Conservation (phyloP, 1,140 invertebrate species). For the Drosophila tsacasi region DNA sequence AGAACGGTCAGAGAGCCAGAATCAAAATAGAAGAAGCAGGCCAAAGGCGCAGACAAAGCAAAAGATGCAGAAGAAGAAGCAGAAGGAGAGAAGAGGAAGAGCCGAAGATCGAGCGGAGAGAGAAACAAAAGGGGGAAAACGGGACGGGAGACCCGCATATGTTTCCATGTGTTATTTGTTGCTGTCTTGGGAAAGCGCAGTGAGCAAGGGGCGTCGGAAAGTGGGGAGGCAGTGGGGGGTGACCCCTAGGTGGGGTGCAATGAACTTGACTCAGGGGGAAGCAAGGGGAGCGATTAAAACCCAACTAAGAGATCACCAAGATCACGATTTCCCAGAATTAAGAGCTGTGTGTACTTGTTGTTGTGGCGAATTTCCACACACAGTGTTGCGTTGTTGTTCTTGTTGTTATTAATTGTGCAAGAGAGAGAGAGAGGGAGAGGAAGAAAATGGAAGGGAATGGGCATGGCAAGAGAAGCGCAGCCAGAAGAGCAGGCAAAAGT, state of each 20-base stretch:
- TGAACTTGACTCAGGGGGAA: constrained; percentile 30
- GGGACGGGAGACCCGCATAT: constrained; percentile 36
- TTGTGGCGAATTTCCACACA: constrained; percentile 42
- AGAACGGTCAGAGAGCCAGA: constrained; percentile 52
- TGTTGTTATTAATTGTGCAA: constrained; percentile 22
- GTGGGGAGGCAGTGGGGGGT: constrained; percentile 25
- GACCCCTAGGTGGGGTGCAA: constrained; percentile 47
- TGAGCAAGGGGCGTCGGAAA: not conserved
- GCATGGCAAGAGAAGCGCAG: constrained; percentile 16
- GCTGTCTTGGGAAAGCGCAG: constrained; percentile 35
- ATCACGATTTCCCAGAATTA: constrained; percentile 44
- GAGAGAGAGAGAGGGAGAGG: not conserved
- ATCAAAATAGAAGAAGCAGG: constrained; percentile 74
- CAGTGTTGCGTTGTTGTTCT: constrained; percentile 1
- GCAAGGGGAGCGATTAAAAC: constrained; percentile 19
- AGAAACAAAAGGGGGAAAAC: constrained; percentile 16
- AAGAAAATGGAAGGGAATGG: not conserved
- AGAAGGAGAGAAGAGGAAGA: constrained; percentile 27
- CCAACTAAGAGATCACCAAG: constrained; percentile 28
- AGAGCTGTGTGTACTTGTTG: constrained; percentile 35
- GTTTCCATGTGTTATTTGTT: constrained; percentile 42
- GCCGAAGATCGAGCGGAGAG: constrained; percentile 20
- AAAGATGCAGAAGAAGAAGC: constrained; percentile 13
- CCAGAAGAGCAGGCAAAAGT: constrained; percentile 49
- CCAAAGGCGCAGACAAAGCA: constrained; percentile 20